These are phyloP conservation scores for western clawed frog (Xenopus tropicalis) DNA, from an alignment of 2,113 vertebrate species.

Conservation along the genomic window DNA sequence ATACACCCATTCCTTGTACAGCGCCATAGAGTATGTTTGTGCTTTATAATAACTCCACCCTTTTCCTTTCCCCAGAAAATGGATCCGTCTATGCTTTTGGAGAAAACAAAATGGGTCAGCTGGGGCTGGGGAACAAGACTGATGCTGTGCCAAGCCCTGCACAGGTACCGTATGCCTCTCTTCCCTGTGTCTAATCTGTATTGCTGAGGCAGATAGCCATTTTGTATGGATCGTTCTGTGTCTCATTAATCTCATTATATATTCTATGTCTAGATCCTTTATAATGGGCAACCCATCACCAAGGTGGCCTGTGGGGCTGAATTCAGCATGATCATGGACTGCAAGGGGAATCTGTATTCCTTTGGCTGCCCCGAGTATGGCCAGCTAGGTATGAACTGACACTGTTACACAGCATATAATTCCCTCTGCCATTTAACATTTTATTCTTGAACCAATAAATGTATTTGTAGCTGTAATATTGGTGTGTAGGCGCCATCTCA, in stretches of 20 bases:
- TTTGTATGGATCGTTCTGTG: not conserved
- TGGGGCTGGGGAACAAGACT: constrained; percentile 91
- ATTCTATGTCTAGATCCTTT: constrained; percentile 75
- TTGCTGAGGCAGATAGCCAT: not conserved
- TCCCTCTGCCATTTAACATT: no score
- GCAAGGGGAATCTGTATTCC: constrained; percentile 95
- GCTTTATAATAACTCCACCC: no score
- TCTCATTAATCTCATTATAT: not conserved
- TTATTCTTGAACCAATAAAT: no score
- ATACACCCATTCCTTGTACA: no score
- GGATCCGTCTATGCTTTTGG: constrained; percentile 86
- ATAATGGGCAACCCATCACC: constrained; percentile 94
- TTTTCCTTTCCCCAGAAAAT: constrained; percentile 62
- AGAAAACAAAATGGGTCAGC: constrained; percentile 94
- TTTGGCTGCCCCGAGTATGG: constrained; percentile 94
- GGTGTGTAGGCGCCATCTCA: no score
- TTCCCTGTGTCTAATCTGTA: fast-evolving
- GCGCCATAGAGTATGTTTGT: not conserved
- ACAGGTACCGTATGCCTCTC: constrained; percentile 58
- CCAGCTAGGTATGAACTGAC: constrained; percentile 78
- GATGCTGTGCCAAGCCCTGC: constrained; percentile 89
- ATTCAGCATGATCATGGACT: constrained; percentile 97
- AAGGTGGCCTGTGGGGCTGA: constrained; percentile 92
- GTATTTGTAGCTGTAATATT: no score
- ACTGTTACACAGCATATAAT: no score